Conservation (phyloP, 1,140 invertebrate species). For the Homalodisca vitripennis region DNA sequence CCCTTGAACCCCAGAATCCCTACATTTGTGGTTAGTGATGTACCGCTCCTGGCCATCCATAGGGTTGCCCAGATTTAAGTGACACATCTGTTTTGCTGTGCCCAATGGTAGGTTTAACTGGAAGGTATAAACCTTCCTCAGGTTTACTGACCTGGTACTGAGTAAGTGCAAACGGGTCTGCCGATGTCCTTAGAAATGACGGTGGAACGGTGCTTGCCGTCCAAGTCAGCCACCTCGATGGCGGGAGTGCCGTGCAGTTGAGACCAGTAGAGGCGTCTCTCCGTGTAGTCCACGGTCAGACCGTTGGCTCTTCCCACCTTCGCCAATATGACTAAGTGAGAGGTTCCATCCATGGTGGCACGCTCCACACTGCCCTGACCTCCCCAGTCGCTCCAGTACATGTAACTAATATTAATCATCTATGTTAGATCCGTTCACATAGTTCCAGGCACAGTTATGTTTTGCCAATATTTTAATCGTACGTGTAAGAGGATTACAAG, state of each 20-base stretch:
- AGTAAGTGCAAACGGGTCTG: slow-evolving; percentile 68
- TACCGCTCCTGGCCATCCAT: too few relatives aligned
- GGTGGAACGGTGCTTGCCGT: slow-evolving; percentile 56
- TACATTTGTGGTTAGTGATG: too few relatives aligned
- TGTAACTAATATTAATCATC: too few relatives aligned
- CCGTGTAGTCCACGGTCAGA: slow-evolving; percentile 68
- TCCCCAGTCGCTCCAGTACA: slow-evolving; percentile 89
- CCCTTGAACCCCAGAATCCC: too few relatives aligned
- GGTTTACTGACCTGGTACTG: slow-evolving; percentile 57
- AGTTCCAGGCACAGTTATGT: too few relatives aligned
- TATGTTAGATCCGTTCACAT: too few relatives aligned
- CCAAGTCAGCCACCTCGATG: slow-evolving; percentile 77
- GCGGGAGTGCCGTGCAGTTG: slow-evolving; percentile 67
- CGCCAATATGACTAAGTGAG: slow-evolving; percentile 61
- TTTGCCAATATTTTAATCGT: too few relatives aligned
- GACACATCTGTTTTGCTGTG: too few relatives aligned
- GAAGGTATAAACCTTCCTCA: not conserved
- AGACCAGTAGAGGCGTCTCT: slow-evolving; percentile 78
- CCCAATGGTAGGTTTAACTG: too few relatives aligned
- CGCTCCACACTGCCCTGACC: slow-evolving; percentile 66
- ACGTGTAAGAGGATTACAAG: too few relatives aligned
- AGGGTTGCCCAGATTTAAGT: too few relatives aligned
- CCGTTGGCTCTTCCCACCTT: slow-evolving; percentile 74
- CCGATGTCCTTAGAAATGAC: slow-evolving; percentile 59
- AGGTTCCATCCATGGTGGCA: slow-evolving; percentile 71